Evolutionary conservation across 2,797 vertebrate genomes (phyloP).

Genomic region (Enteromius viviparus): DNA sequence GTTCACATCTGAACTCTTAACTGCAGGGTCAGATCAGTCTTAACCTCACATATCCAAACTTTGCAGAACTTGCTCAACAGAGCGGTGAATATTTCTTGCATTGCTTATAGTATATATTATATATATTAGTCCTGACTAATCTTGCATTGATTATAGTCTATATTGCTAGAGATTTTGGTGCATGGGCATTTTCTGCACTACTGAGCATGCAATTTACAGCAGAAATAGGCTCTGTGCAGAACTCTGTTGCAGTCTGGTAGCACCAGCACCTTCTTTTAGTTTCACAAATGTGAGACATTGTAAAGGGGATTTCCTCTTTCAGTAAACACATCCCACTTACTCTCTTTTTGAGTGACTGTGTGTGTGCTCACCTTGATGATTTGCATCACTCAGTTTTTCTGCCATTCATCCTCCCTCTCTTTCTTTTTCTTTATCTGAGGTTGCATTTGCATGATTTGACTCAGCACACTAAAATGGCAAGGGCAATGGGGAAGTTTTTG

Average conservation of each 20-base stretch:
- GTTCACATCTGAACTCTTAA: not conserved
- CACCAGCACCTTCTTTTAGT: not conserved
- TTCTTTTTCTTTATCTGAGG: not conserved
- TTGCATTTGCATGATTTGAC: not conserved
- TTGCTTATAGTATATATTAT: not conserved
- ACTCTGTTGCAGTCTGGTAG: not conserved
- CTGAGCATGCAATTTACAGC: not conserved
- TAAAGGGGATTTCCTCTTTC: constrained; percentile 41
- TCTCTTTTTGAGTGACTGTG: constrained; percentile 31
- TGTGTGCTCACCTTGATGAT: not conserved
- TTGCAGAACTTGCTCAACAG: not conserved
- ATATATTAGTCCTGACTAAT: not conserved
- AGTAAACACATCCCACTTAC: constrained; percentile 8
- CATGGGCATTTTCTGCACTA: not conserved
- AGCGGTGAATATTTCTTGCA: not conserved
- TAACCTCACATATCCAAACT: not conserved
- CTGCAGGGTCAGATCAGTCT: not conserved
- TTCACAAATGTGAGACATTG: constrained; percentile 2
- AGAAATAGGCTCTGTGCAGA: not conserved
- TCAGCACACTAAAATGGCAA: constrained; percentile 16
- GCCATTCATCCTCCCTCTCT: constrained; percentile 10
- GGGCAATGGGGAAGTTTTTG: constrained; percentile 14
- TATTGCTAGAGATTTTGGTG: not conserved
- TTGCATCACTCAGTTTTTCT: not conserved
- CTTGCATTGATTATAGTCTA: not conserved